Conservation (phyloP, 2,113 vertebrate genomes). For the Syngnathus typhle region DNA sequence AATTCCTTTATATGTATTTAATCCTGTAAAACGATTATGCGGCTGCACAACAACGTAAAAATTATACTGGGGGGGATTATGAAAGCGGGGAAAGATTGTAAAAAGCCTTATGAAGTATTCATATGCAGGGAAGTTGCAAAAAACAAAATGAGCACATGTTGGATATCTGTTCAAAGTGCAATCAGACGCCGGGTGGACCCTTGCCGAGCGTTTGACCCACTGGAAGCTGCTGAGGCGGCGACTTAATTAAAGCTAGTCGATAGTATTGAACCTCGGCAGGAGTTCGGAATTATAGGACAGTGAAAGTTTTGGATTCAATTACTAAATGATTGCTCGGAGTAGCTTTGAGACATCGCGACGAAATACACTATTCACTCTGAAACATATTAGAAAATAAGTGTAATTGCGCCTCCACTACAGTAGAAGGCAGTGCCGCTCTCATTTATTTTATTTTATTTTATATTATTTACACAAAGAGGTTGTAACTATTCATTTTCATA, state of each 20-base stretch:
- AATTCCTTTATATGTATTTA: background rate
- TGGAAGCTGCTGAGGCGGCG: conserved; percentile 28
- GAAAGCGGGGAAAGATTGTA: background rate
- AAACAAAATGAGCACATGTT: background rate
- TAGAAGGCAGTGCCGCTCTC: no score
- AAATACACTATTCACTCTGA: background rate
- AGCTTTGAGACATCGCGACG: background rate
- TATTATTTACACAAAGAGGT: no score
- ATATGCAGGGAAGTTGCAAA: background rate
- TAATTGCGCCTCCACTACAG: no score
- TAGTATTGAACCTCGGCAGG: conserved; percentile 30
- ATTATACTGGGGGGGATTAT: background rate
- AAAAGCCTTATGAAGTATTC: background rate
- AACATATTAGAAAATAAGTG: no score
- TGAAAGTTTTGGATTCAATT: conserved; percentile 41
- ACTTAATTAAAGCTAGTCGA: conserved; percentile 49
- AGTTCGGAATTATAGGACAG: conserved; percentile 12
- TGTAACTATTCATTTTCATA: no score
- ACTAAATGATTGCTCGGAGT: conserved; percentile 20
- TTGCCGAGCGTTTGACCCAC: background rate
- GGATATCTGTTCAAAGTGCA: background rate
- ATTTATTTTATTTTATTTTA: no score
- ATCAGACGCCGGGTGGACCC: background rate
- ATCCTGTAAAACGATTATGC: background rate
- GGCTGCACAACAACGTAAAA: background rate